phyloP scores from a whole-genome alignment of 2,888 invertebrate genomes.

The Oscheius myriophilus region DNA sequence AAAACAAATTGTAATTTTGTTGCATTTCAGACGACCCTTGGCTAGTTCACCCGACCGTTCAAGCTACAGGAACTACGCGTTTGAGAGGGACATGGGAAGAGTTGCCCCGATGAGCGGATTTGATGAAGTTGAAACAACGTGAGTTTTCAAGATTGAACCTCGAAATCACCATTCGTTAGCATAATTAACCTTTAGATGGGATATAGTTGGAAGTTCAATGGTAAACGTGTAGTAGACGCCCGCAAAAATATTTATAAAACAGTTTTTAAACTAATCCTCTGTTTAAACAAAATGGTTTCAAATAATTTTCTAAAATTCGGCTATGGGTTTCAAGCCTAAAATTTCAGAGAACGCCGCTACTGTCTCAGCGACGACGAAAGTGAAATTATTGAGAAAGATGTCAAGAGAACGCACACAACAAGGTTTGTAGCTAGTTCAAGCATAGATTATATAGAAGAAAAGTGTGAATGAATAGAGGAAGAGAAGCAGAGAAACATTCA shows the following conservation, averaged over 20 bases:
- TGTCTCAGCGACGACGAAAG: conserved; percentile 51
- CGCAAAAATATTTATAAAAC: too few species aligned
- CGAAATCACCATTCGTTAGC: too few species aligned
- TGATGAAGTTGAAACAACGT: conserved; percentile 50
- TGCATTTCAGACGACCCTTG: conserved; percentile 1
- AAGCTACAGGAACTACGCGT: conserved; percentile 51
- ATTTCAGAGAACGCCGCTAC: conserved; percentile 41
- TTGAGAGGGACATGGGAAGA: conserved; percentile 50
- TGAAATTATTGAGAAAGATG: conserved; percentile 48
- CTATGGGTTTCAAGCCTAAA: too few species aligned
- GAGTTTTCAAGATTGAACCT: conserved; percentile 9
- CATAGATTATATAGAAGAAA: background rate
- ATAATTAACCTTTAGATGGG: too few species aligned
- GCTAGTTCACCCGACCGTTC: conserved; percentile 33
- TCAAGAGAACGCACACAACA: conserved; percentile 49
- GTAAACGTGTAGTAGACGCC: too few species aligned
- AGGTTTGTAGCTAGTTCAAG: too few species aligned
- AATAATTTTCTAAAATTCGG: too few species aligned
- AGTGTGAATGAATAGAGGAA: background rate
- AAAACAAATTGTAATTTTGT: background rate
- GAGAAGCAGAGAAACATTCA: too few species aligned
- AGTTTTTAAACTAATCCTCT: too few species aligned
- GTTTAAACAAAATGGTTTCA: too few species aligned
- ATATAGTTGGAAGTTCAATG: too few species aligned
- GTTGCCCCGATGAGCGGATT: conserved; percentile 50